Evolutionary conservation across 2,113 vertebrate species (phyloP), one percentile per base, ranked within the genome.

Genomic region (Lophochroa leadbeateri): DNA sequence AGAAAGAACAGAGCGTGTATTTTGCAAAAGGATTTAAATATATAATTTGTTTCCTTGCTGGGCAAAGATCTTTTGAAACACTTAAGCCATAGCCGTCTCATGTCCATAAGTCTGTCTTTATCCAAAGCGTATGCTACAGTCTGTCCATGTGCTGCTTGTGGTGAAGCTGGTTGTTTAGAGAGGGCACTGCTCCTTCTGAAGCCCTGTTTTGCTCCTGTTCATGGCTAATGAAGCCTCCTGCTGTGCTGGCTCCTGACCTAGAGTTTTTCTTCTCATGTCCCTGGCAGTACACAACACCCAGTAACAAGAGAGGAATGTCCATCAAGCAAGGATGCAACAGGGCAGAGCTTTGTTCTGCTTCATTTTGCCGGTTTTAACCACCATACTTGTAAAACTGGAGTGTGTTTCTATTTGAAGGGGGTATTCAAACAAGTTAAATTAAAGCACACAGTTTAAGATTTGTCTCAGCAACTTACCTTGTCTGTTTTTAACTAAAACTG

Each of bases 21-120:
- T 91, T 85, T 82, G 87, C 92, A 61, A 64, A 88, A 93, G 74
- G 43, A 65, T 96, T 92, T 86, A 88, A 77, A 89, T 60, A 75
- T 17, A 46, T 60, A 75, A 94, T 89, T 93, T 96, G 86, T 93
- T 94, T 86, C 91, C 80, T 92, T 90, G 90, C 68, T 33, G 27
- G 35, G 85, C 44, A 60, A 41, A 89, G 65, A 80, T 78, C 31
- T 88, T 94, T 35, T 83, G 63, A 78, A 84, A 76, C 35, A 17
- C 88, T 90, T 85, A 69, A 87, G 82, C 87, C 65, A 13, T 84
- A 50, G 63, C 77, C 69, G 58, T 82, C 47, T 88, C 53, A 3
- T 35, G 70, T 47, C 57, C 72, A 35, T 80, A 76, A 46, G 44
- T 81, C 94, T 68, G 53, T 83, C 18, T 71, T 75, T 75, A 70